phyloP scores from a whole-genome alignment of 2,113 vertebrate genomes.

The Ciconia boyciana region DNA sequence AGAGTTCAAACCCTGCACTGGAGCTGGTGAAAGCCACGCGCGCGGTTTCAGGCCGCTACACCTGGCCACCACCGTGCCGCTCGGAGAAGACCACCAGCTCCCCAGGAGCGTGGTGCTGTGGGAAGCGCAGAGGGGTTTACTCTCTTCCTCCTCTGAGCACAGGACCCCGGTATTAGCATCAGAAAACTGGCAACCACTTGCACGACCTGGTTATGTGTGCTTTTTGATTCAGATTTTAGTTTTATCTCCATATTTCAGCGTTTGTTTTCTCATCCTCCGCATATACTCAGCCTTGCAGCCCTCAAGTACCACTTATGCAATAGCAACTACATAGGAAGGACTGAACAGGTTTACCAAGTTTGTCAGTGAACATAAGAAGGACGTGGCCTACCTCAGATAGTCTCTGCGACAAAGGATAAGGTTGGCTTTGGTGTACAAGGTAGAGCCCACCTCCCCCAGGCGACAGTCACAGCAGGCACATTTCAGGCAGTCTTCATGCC shows the following conservation, averaged over 20 bases:
- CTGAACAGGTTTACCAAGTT: not conserved
- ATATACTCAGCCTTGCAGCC: rapidly evolving
- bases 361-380: not conserved
- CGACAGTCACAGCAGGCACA: slow-evolving; percentile 98
- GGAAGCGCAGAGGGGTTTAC: rapidly evolving
- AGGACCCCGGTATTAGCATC: too few species aligned
- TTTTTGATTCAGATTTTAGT: not conserved
- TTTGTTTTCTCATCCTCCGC: not conserved
- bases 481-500: slow-evolving; percentile 98
- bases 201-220: rapidly evolving
- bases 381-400: slow-evolving; percentile 88
- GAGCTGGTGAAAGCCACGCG: rapidly evolving
- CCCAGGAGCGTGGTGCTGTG: rapidly evolving
- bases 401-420: slow-evolving; percentile 97
- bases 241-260: not conserved
- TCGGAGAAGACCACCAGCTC: not conserved
- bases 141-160: not conserved
- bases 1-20: not conserved
- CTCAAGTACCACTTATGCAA: not conserved
- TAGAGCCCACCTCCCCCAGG: slow-evolving; percentile 96
- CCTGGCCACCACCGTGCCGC: rapidly evolving
- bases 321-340: not conserved
- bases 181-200: not conserved
- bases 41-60: rapidly evolving
- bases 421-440: slow-evolving; percentile 98